phyloP scores from a whole-genome alignment of 2,888 invertebrate genomes.

The Holacanthella duospinosa region DNA sequence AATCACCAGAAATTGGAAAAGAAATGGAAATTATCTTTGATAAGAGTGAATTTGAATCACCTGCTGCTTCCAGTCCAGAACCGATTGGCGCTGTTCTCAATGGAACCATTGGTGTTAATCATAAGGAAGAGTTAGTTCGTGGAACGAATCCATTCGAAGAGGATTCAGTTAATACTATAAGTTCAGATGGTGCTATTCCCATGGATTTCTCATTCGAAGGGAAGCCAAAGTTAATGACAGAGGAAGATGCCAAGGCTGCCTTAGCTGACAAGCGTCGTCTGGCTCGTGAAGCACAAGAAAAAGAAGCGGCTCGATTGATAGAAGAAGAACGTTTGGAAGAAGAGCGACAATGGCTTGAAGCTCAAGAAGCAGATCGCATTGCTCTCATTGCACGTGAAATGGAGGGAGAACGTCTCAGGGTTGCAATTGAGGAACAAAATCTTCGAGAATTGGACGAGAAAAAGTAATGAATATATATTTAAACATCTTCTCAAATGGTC shows the following conservation, averaged over 20 bases:
- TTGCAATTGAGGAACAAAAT: conserved; percentile 64
- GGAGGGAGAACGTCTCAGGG: conserved; percentile 75
- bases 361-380: conserved; percentile 53
- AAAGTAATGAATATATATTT: conserved; percentile 40
- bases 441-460: conserved; percentile 53
- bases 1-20: no score
- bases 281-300: conserved; percentile 82
- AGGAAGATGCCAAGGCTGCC: conserved; percentile 87
- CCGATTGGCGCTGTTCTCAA: background rate
- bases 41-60: no score
- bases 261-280: conserved; percentile 76
- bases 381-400: conserved; percentile 67
- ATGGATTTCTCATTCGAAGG: conserved; percentile 5
- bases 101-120: background rate
- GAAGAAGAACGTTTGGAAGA: conserved; percentile 73
- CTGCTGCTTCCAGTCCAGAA: background rate
- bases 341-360: conserved; percentile 65
- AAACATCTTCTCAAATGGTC: background rate
- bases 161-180: background rate
- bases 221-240: conserved; percentile 47
- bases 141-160: background rate
- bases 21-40: no score
- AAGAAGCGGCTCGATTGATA: conserved; percentile 70
- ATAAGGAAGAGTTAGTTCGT: background rate
- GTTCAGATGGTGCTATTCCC: conserved; percentile 3